phyloP scores from a whole-genome alignment of 2,797 vertebrate species.

The Chelon labrosus region DNA sequence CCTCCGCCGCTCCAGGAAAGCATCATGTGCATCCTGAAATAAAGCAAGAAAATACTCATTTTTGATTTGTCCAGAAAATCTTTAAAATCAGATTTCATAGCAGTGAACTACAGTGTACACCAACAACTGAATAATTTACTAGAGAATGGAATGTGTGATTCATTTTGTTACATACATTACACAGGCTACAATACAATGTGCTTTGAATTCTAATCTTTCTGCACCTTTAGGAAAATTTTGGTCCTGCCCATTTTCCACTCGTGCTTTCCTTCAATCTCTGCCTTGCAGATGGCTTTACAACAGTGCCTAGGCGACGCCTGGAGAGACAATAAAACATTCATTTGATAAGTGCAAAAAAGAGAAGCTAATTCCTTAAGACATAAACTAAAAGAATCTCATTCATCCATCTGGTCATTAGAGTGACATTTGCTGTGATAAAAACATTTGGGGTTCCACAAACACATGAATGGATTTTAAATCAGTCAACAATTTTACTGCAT shows the following conservation, averaged over 20 bases:
- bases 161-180: not conserved
- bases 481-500: not conserved
- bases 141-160: too few relatives aligned
- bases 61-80: not conserved
- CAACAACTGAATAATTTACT: too few relatives aligned
- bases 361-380: not conserved
- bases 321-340: conserved; percentile 33
- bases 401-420: too few relatives aligned
- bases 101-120: not conserved
- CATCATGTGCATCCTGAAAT: conserved; percentile 90
- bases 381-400: not conserved
- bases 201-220: conserved; percentile 13
- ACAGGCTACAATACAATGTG: not conserved
- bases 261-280: conserved; percentile 79
- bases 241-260: conserved; percentile 93
- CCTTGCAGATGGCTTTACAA: conserved; percentile 85
- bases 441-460: not conserved
- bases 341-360: conserved; percentile 13
- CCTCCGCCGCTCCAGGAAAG: conserved; percentile 86
- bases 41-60: not conserved
- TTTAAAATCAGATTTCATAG: not conserved
- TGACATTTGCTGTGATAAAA: not conserved
- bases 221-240: conserved; percentile 96
- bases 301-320: conserved; percentile 78
- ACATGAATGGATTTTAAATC: not conserved